These are phyloP conservation scores for Penelope pileata DNA, from an alignment of 2,113 vertebrate species.

Conservation along the genomic window DNA sequence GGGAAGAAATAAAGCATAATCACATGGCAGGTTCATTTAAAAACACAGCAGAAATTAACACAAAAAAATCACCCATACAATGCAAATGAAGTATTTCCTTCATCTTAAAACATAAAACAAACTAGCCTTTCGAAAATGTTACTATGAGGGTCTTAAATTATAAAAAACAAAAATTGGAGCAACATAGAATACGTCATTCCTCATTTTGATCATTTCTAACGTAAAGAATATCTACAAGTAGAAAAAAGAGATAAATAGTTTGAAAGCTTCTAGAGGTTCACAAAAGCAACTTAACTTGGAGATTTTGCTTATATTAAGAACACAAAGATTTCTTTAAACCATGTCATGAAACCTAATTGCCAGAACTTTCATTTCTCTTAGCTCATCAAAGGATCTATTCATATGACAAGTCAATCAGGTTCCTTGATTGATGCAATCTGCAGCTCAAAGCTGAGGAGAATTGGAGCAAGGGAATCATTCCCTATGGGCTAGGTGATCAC, in stretches of 20 bases:
- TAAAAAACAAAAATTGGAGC: background rate
- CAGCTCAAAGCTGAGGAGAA: background rate
- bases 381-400: background rate
- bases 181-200: background rate
- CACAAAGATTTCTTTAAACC: background rate
- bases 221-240: background rate
- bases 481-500: background rate
- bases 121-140: background rate
- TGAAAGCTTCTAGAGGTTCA: background rate
- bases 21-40: background rate
- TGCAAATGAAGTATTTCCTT: background rate
- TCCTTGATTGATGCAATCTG: background rate
- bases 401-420: background rate
- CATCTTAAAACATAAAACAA: background rate
- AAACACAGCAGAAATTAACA: background rate
- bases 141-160: background rate
- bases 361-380: background rate
- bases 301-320: background rate
- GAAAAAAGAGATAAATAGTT: background rate
- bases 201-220: background rate
- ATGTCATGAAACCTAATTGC: background rate
- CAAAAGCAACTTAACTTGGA: background rate
- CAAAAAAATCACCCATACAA: background rate
- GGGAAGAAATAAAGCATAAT: background rate
- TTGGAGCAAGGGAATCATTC: background rate